Conservation (phyloP, 2,797 vertebrate genomes). For the Buceros bicornis region DNA sequence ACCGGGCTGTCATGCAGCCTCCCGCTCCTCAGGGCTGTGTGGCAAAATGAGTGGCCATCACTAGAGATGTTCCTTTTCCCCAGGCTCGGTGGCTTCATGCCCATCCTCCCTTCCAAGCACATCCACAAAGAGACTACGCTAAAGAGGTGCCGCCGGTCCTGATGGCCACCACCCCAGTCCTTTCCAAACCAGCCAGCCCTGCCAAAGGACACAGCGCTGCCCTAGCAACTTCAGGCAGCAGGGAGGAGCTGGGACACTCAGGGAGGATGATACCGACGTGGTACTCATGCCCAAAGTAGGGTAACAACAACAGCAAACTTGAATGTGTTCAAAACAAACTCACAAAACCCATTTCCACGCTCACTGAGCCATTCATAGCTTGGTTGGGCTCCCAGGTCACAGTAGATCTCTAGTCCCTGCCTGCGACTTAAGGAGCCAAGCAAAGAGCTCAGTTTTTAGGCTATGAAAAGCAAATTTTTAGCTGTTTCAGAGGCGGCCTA, state of each 20-base stretch:
- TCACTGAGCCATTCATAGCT: not conserved
- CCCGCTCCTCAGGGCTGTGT: not conserved
- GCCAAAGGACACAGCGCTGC: not conserved
- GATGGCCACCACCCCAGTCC: not conserved
- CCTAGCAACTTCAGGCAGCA: not conserved
- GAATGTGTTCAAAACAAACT: not conserved
- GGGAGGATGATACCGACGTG: not conserved
- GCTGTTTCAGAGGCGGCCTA: conserved; percentile 16
- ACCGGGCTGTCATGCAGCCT: not conserved
- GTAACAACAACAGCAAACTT: not conserved
- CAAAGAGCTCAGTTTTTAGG: conserved; percentile 28
- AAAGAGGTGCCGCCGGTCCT: not conserved
- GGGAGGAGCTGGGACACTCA: not conserved
- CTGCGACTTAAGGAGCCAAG: not conserved
- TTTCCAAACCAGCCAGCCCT: not conserved
- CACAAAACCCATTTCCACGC: not conserved
- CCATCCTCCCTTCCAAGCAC: not conserved
- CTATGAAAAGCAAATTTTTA: conserved; percentile 29
- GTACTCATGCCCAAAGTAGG: not conserved
- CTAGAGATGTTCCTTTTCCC: not conserved
- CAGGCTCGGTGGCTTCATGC: accelerated
- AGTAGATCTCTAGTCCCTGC: not conserved
- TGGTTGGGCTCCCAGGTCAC: not conserved
- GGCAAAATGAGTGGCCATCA: conserved; percentile 50
- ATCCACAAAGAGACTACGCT: not conserved